Evolutionary conservation across 2,888 invertebrate species (phyloP).

Genomic region (Tipula vernalis): DNA sequence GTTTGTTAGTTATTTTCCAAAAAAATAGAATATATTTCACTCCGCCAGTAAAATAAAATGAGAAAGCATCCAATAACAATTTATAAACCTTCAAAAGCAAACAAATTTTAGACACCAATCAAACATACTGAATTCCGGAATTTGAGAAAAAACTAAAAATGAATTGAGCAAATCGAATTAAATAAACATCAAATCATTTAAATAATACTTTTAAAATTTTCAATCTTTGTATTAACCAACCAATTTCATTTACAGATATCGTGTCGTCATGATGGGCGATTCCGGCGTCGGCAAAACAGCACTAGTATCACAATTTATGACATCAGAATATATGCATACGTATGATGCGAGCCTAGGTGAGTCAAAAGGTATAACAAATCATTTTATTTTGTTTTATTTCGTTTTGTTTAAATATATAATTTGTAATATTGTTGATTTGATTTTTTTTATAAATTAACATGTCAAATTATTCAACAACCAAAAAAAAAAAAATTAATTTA

Average conservation of each 20-base stretch:
- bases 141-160: too few species aligned
- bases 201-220: too few species aligned
- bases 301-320: conserved; percentile 85
- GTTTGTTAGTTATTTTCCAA: too few species aligned
- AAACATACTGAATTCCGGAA: too few species aligned
- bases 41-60: too few species aligned
- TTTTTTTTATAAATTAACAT: not conserved
- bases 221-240: not conserved
- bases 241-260: conserved; percentile 44
- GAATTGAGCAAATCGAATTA: too few species aligned
- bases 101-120: too few species aligned
- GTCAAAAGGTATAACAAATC: conserved; percentile 22
- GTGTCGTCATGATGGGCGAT: conserved; percentile 73
- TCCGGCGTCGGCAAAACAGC: conserved; percentile 86
- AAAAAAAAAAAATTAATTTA: not conserved
- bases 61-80: too few species aligned
- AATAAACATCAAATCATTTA: too few species aligned
- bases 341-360: conserved; percentile 84
- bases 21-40: too few species aligned
- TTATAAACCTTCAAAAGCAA: too few species aligned
- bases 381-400: not conserved
- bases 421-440: not conserved
- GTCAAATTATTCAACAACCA: not conserved
- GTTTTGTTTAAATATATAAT: not conserved
- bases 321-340: conserved; percentile 90